phyloP scores from a whole-genome alignment of 2,888 invertebrate species.

The Pristionchus exspectatus region DNA sequence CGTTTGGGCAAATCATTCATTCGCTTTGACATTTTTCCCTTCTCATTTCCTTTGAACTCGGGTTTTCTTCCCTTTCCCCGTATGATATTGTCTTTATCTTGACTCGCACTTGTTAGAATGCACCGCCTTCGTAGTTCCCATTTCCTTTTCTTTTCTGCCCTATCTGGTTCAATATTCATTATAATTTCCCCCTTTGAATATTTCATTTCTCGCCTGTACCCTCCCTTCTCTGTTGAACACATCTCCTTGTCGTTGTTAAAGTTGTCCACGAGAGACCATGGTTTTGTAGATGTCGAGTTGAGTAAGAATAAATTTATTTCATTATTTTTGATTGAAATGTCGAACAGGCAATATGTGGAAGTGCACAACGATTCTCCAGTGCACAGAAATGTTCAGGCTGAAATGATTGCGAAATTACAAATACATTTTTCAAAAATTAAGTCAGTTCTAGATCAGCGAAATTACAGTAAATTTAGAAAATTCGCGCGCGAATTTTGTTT shows the following conservation, averaged over 20 bases:
- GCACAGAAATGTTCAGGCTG: neutral
- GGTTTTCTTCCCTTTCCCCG: neutral
- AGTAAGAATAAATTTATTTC: conserved; percentile 31
- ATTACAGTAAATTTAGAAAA: neutral
- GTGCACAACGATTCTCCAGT: neutral
- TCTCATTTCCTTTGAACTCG: conserved; percentile 17
- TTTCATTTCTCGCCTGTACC: neutral
- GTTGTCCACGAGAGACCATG: conserved; percentile 44
- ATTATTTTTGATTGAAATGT: neutral
- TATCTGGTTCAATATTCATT: neutral
- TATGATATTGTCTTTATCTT: neutral
- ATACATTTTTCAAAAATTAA: neutral
- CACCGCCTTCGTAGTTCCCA: conserved; percentile 22
- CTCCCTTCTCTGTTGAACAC: conserved; percentile 43
- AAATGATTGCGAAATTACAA: neutral
- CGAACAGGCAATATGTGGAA: neutral
- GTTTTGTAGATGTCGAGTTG: conserved; percentile 41
- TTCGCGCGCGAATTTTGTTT: neutral
- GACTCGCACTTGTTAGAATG: conserved; percentile 30
- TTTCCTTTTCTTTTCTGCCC: neutral
- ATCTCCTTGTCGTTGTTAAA: conserved; percentile 34
- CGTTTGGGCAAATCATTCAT: conserved; percentile 33
- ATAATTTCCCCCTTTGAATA: conserved; percentile 4
- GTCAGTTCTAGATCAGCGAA: neutral
- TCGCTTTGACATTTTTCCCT: conserved; percentile 7